A percentile compares a stretch with the other conserved stretches of the same genome.
phyloP scores from a whole-genome alignment of 2,797 vertebrate genomes.

The Pelodytes ibericus region DNA sequence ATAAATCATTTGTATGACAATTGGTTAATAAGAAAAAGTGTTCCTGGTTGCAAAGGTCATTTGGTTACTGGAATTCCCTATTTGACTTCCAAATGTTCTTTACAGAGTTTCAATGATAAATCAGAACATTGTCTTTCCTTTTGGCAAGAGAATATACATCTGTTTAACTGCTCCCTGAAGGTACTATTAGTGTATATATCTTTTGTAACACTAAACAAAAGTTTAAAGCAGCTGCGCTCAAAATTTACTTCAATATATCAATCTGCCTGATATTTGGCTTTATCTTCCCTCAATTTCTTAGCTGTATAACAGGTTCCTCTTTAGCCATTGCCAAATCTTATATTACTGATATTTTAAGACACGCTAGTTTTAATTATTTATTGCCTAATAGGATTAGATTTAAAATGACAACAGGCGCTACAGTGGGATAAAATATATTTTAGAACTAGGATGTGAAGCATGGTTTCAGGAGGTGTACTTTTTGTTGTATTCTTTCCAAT shows the following conservation, averaged over 20 bases:
- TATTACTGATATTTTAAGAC: background rate
- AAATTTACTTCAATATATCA: conserved; percentile 6
- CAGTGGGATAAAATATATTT: too few species aligned
- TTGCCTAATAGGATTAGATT: background rate
- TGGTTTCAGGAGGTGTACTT: too few species aligned
- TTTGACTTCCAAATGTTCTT: conserved; percentile 27
- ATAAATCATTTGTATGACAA: conserved; percentile 52
- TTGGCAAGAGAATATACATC: conserved; percentile 22
- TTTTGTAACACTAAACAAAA: conserved; percentile 25
- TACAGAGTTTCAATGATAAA: conserved; percentile 41
- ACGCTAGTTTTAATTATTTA: background rate
- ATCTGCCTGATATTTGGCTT: conserved; percentile 1
- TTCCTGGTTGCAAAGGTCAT: conserved; percentile 48
- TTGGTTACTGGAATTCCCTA: conserved; percentile 35
- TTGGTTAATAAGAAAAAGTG: conserved; percentile 48
- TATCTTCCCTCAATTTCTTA: background rate
- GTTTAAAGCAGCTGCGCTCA: background rate
- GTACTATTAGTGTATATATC: conserved; percentile 10
- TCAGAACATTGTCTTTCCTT: conserved; percentile 23
- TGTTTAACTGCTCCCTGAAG: conserved; percentile 12
- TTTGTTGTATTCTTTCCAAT: too few species aligned
- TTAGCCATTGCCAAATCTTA: background rate
- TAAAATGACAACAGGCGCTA: background rate
- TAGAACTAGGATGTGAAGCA: too few species aligned
- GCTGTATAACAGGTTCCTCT: background rate